Conservation (phyloP, 2,888 invertebrate species). For the Toxonevra muliebris region DNA sequence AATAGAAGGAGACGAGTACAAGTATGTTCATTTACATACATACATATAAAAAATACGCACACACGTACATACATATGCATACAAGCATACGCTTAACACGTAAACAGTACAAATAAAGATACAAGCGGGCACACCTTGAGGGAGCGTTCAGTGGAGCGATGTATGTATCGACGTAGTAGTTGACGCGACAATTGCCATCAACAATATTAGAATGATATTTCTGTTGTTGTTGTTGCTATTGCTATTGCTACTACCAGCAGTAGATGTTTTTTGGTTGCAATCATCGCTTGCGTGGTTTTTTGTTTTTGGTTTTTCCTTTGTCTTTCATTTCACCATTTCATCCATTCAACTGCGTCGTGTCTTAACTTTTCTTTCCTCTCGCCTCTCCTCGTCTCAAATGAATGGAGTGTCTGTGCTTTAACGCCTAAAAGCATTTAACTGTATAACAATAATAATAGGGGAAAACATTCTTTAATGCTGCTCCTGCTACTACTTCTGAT, state of each 20-base stretch:
- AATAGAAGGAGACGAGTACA: too few relatives aligned
- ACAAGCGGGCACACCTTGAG: neutral
- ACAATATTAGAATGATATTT: neutral
- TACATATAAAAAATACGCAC: neutral
- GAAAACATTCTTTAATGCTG: neutral
- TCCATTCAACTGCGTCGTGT: too few relatives aligned
- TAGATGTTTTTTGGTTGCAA: too few relatives aligned
- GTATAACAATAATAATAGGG: neutral
- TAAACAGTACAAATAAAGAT: too few relatives aligned
- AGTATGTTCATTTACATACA: neutral
- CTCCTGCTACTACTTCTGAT: too few relatives aligned
- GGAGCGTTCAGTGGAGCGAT: neutral
- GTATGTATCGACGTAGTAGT: constrained; percentile 3
- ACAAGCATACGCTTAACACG: neutral
- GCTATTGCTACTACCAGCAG: neutral
- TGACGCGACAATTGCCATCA: constrained; percentile 15
- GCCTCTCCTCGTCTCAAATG: too few relatives aligned
- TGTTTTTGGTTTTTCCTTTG: too few relatives aligned
- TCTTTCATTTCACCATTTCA: too few relatives aligned
- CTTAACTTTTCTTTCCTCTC: too few relatives aligned
- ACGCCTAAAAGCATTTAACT: constrained; percentile 34
- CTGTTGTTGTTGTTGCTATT: neutral
- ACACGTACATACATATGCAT: neutral
- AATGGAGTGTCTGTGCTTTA: constrained; percentile 12
- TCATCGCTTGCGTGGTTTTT: too few relatives aligned